Percentiles rank a stretch among this genome's conserved stretches.
These are phyloP conservation scores for Pelochelys cantorii DNA, from an alignment of 2,797 vertebrate species.

Conservation along the genomic window DNA sequence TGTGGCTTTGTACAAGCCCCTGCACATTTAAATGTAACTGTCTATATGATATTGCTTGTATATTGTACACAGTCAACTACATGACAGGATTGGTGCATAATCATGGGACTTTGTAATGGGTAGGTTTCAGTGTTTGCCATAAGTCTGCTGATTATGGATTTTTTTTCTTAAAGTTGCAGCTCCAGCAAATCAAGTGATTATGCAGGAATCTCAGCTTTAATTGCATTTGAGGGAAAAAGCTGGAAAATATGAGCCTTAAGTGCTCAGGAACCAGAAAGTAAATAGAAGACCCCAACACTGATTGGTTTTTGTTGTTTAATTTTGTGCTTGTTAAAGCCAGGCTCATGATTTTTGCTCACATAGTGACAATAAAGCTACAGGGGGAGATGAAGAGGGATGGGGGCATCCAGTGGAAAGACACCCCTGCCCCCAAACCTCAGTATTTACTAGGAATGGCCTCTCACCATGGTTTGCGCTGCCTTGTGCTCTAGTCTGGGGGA, in stretches of 20 bases:
- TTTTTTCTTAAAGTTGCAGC: not conserved
- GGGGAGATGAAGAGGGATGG: not conserved
- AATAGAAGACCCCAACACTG: not conserved
- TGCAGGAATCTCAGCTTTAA: not conserved
- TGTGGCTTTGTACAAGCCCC: not conserved
- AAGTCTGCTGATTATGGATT: not conserved
- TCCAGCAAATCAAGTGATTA: not conserved
- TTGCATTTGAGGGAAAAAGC: not conserved
- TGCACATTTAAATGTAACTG: not conserved
- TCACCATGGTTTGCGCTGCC: no score
- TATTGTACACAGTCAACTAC: not conserved
- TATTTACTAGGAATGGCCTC: not conserved
- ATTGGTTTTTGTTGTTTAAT: not conserved
- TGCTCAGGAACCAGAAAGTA: not conserved
- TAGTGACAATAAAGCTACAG: not conserved
- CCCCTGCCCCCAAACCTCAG: no score
- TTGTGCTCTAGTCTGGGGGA: not conserved
- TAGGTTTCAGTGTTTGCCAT: not conserved
- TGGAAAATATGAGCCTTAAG: not conserved
- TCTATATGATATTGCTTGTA: not conserved
- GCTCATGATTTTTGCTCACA: not conserved
- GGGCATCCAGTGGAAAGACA: no score
- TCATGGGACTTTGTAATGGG: not conserved
- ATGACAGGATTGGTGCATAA: not conserved
- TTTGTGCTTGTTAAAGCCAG: not conserved